Evolutionary conservation across 2,888 invertebrate species (phyloP).

Genomic region (Agrochola circellaris): DNA sequence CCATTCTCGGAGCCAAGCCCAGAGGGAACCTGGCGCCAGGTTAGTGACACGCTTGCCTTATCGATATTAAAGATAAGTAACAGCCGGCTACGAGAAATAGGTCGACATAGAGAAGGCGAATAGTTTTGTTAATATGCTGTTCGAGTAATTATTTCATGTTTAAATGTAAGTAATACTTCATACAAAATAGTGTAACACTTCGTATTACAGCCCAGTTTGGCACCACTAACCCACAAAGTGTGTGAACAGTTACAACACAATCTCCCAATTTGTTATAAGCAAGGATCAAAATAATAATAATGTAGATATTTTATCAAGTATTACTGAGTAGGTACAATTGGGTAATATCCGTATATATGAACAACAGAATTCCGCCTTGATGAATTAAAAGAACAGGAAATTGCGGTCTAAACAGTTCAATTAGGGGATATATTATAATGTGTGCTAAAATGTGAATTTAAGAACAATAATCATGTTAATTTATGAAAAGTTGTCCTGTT

Average conservation of each 20-base stretch:
- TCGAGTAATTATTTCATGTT: slow-evolving; percentile 20
- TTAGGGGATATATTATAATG: slow-evolving; percentile 5
- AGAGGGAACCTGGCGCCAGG: slow-evolving; percentile 96
- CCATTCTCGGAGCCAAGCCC: slow-evolving; percentile 99
- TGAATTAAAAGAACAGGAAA: slow-evolving; percentile 39
- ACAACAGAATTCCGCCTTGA: slow-evolving; percentile 4
- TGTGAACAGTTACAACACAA: slow-evolving; percentile 9
- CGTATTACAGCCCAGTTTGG: slow-evolving; percentile 12
- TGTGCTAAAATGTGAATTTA: neutral
- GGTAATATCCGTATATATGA: slow-evolving; percentile 15
- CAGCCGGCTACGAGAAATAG: slow-evolving; percentile 49
- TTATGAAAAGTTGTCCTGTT: neutral
- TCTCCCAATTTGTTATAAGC: slow-evolving; percentile 3
- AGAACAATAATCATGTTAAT: neutral
- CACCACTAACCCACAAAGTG: neutral
- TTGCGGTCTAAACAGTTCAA: slow-evolving; percentile 23
- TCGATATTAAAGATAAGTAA: slow-evolving; percentile 57
- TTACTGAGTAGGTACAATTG: slow-evolving; percentile 8
- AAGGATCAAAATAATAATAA: slow-evolving; percentile 26
- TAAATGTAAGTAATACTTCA: slow-evolving; percentile 12
- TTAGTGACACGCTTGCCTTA: slow-evolving; percentile 77
- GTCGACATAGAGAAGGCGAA: slow-evolving; percentile 40
- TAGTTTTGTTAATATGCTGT: slow-evolving; percentile 19
- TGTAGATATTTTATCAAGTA: slow-evolving; percentile 24
- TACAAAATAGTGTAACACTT: slow-evolving; percentile 7